Evolutionary conservation across 2,797 vertebrate species (phyloP).

Genomic region (Lithobates sylvaticus): DNA sequence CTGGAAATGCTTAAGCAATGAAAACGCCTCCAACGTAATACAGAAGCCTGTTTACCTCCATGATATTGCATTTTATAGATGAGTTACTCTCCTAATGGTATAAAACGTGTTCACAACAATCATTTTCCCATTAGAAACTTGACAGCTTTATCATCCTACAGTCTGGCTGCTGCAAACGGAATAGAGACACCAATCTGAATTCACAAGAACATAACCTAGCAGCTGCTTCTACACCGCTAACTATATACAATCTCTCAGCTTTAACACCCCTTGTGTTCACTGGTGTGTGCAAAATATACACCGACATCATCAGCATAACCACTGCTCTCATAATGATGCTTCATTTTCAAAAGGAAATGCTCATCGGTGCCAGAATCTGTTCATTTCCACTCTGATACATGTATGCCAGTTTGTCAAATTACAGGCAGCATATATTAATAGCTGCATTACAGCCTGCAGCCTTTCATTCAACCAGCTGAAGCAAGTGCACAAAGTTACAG

Average conservation of each 20-base stretch:
- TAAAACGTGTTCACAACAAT: conserved; percentile 32
- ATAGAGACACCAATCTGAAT: conserved; percentile 18
- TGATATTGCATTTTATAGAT: conserved; percentile 20
- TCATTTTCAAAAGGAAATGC: conserved; percentile 49
- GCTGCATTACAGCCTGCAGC: conserved; percentile 34
- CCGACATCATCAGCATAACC: conserved; percentile 15
- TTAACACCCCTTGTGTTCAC: conserved; percentile 12
- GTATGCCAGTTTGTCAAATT: conserved; percentile 41
- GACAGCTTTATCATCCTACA: conserved; percentile 41
- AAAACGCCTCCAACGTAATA: conserved; percentile 18
- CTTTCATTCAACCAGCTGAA: conserved; percentile 12
- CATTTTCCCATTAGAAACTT: conserved; percentile 32
- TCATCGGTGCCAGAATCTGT: conserved; percentile 29
- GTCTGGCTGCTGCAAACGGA: conserved; percentile 27
- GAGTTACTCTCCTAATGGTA: conserved; percentile 14
- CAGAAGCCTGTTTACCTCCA: not conserved
- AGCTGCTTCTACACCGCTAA: conserved; percentile 27
- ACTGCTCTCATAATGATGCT: conserved; percentile 23
- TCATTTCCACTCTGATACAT: conserved; percentile 7
- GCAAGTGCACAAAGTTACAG: not conserved
- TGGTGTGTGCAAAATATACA: not conserved
- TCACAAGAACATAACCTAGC: conserved; percentile 15
- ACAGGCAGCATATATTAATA: conserved; percentile 26
- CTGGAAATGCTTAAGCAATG: not conserved
- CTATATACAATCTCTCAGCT: not conserved